Evolutionary conservation across 1,140 invertebrate genomes (phyloP), one percentile per base, ranked within the genome.

Genomic region (Monomorium pharaonis): DNA sequence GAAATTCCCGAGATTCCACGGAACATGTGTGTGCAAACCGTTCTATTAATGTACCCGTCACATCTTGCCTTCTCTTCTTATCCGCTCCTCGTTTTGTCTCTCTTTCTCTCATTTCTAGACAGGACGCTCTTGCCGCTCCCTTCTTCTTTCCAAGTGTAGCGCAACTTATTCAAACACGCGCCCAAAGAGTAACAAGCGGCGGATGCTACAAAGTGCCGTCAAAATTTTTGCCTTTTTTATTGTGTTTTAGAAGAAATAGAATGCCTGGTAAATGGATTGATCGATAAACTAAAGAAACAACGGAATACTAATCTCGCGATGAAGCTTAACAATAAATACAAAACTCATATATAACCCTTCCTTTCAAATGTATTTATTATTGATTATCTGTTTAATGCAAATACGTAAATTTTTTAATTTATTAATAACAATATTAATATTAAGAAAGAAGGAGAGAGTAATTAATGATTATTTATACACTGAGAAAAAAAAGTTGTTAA

Each of bases 31-130:
- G 88, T 92, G 91, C 91, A 85, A 91, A 91, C 88, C 56, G 89
- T 91, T 91, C 91, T 91, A 90, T 92, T 91, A 92, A 92, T 92
- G 90, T 90, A 91, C 84, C 88, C 90, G 80, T 91, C 91, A 60
- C 56, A 54, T 54, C 47, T 70, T 74, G 44, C 84, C 62, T 62
- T 76, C 86, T 85, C 72, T 72, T 63, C 49, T 60, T 75, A 44
- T 67, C 81, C 69, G 70, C 54, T 75, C 42, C 47, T 51, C 84
- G 58, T 27, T 75, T n/a, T 47, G 27, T 86, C 77, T 62, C 49
- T 80, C 74, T 67, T 58, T 77, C 85, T 27, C 70, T 42, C 18
- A 37, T 85, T 78, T 84, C 51, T 81, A 75, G 63, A 83, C 81
- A 24, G n/a, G 27, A 16, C 80, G 49, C n/a, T 65, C 27, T 65